Evolutionary conservation across 2,888 invertebrate genomes (phyloP).

Genomic region (Odontomyia ornata): DNA sequence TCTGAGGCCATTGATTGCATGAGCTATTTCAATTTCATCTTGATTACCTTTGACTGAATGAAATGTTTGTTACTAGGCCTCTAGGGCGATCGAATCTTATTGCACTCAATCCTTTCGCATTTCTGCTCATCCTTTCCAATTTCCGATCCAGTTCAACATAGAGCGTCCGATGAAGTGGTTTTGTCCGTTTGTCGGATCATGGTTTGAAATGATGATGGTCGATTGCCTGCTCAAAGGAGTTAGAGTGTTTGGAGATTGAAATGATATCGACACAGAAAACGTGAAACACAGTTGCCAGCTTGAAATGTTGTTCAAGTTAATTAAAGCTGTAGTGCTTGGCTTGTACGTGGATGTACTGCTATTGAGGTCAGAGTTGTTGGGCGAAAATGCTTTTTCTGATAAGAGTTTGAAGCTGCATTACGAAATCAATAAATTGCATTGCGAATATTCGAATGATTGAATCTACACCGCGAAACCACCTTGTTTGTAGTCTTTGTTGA

Average conservation of each 20-base stretch:
- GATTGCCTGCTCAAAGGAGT: too few species aligned
- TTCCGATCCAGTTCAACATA: too few species aligned
- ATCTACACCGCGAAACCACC: too few species aligned
- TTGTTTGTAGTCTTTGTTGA: too few species aligned
- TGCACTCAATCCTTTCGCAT: too few species aligned
- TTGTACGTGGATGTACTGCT: background rate
- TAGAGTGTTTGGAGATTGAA: background rate
- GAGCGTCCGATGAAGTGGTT: too few species aligned
- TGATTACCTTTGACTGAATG: slow-evolving; percentile 20
- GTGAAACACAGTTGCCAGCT: background rate
- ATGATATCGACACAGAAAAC: slow-evolving; percentile 34
- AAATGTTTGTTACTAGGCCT: too few species aligned
- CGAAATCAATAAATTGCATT: background rate
- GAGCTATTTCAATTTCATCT: slow-evolving; percentile 17
- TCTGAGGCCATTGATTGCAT: background rate
- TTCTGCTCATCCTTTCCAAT: too few species aligned
- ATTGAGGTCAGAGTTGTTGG: background rate
- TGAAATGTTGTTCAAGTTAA: slow-evolving; percentile 15
- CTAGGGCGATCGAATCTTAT: too few species aligned
- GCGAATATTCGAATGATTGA: too few species aligned
- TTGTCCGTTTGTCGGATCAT: too few species aligned
- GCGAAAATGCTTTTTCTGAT: background rate
- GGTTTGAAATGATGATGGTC: too few species aligned
- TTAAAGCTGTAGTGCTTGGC: slow-evolving; percentile 1
- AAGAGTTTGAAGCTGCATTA: background rate